phyloP scores from a whole-genome alignment of 2,888 invertebrate genomes.

The Phortica okadai region DNA sequence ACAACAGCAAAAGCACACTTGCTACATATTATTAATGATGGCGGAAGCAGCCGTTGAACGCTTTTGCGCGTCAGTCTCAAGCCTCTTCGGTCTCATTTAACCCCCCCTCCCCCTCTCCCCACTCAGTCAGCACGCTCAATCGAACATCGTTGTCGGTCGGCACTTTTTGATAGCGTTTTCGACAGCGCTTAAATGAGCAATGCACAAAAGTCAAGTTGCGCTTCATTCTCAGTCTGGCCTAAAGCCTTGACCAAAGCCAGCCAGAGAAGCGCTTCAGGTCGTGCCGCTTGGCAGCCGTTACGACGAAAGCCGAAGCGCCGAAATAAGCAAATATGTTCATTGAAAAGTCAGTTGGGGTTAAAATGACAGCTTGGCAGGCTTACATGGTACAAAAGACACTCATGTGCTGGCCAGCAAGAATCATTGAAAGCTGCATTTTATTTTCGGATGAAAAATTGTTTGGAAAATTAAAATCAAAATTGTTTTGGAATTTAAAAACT shows the following conservation, averaged over 20 bases:
- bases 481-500: too few species aligned
- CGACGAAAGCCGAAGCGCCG: conserved; percentile 12
- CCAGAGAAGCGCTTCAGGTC: neutral
- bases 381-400: conserved; percentile 4
- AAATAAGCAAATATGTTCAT: conserved; percentile 30
- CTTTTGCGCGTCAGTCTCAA: neutral
- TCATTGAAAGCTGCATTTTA: neutral
- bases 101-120: neutral
- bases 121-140: neutral
- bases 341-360: conserved; percentile 29
- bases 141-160: neutral
- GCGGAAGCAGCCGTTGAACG: conserved; percentile 23
- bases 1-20: conserved; percentile 14
- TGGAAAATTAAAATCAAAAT: too few species aligned
- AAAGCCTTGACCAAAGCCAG: neutral
- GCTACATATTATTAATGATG: conserved; percentile 33
- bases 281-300: neutral
- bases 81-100: neutral
- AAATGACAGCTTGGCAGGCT: conserved; percentile 25
- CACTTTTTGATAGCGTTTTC: conserved; percentile 15
- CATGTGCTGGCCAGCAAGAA: neutral
- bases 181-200: conserved; percentile 11
- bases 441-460: neutral
- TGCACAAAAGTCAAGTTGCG: conserved; percentile 15
- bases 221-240: neutral